Evolutionary conservation across 2,797 vertebrate genomes (phyloP).

Genomic region (Mastacembelus armatus): DNA sequence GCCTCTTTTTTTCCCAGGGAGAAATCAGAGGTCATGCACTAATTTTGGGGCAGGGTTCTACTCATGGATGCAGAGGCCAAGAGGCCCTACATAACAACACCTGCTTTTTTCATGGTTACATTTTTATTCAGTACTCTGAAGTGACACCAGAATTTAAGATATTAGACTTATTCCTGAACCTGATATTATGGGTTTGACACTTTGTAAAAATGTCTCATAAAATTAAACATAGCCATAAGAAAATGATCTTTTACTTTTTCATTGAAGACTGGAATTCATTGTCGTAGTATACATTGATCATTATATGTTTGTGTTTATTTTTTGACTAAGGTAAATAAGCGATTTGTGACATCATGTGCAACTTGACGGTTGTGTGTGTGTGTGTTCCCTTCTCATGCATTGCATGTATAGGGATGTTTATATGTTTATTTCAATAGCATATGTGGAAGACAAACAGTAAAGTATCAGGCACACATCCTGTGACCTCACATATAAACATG

Average conservation of each 20-base stretch:
- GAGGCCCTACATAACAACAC: constrained; percentile 76
- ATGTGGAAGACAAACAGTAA: constrained; percentile 43
- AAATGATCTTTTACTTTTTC: no score
- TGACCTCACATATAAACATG: constrained; percentile 74
- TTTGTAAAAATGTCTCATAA: neutral
- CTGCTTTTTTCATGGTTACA: constrained; percentile 66
- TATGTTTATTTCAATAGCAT: constrained; percentile 38
- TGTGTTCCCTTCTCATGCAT: constrained; percentile 3
- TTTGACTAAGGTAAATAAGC: no score
- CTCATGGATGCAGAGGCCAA: constrained; percentile 64
- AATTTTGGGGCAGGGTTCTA: constrained; percentile 77
- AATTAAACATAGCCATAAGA: neutral
- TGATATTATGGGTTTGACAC: neutral
- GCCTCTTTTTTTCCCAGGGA: constrained; percentile 79
- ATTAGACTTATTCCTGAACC: constrained; percentile 21
- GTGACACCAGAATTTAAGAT: constrained; percentile 29
- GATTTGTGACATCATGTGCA: neutral
- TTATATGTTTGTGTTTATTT: constrained; percentile 1
- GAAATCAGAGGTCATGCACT: constrained; percentile 77
- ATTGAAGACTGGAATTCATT: no score
- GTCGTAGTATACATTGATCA: neutral
- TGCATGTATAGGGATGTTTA: constrained; percentile 19
- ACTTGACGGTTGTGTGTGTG: constrained; percentile 16
- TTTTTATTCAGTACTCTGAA: constrained; percentile 55
- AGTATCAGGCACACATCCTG: constrained; percentile 51